A percentile compares a stretch with the other conserved stretches of the same genome.
These are phyloP conservation scores for Parascotia fuliginaria DNA, from an alignment of 2,888 invertebrate species.

Conservation along the genomic window DNA sequence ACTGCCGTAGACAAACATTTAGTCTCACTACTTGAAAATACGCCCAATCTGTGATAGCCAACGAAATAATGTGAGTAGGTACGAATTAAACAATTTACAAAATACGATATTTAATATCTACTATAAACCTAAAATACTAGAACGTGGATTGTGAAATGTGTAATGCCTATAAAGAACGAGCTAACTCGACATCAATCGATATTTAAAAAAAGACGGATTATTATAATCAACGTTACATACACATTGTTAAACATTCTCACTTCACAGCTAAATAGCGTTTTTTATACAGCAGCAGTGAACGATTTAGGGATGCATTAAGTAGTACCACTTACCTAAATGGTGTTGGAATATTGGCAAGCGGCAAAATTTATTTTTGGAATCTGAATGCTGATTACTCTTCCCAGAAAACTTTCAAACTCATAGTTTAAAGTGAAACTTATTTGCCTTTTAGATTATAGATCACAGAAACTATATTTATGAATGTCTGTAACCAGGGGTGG, in stretches of 20 bases:
- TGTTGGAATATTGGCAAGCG: too few relatives aligned
- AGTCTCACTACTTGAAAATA: background rate
- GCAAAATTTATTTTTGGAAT: too few relatives aligned
- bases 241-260: slow-evolving; percentile 6
- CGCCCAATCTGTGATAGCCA: background rate
- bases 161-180: background rate
- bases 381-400: too few relatives aligned
- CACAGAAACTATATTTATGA: too few relatives aligned
- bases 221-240: background rate
- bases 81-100: background rate
- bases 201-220: background rate
- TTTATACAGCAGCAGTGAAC: background rate
- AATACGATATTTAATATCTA: background rate
- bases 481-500: too few relatives aligned
- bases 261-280: background rate
- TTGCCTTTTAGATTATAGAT: too few relatives aligned
- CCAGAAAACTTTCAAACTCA: too few relatives aligned
- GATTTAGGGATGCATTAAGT: too few relatives aligned
- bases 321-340: too few relatives aligned
- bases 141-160: background rate
- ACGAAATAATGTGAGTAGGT: background rate
- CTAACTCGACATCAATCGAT: too few relatives aligned
- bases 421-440: too few relatives aligned
- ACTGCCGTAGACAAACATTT: too few relatives aligned
- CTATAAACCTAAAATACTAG: background rate